Conservation (phyloP, 2,888 invertebrate genomes). For the Aleiodes leptofemur region DNA sequence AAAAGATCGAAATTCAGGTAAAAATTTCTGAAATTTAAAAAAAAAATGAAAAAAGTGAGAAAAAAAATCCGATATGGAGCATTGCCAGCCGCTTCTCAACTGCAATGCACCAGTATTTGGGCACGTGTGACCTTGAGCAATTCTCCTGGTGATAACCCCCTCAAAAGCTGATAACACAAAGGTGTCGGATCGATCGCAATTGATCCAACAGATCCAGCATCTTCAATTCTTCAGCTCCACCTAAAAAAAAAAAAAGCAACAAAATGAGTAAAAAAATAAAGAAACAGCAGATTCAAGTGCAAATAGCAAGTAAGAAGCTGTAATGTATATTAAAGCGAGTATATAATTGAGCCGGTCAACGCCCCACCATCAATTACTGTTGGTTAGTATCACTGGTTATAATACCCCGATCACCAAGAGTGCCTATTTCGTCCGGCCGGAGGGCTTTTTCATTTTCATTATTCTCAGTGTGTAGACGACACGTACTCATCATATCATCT, state of each 20-base stretch:
- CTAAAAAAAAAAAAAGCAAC: too few relatives aligned
- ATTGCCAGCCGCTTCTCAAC: constrained; percentile 26
- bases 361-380: constrained; percentile 43
- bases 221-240: neutral
- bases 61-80: constrained; percentile 30
- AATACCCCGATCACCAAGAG: constrained; percentile 38
- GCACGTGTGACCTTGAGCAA: constrained; percentile 6
- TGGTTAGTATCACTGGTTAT: constrained; percentile 26
- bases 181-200: too few relatives aligned
- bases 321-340: constrained; percentile 27
- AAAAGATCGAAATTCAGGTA: too few relatives aligned
- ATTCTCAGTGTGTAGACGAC: constrained; percentile 16
- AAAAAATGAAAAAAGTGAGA: too few relatives aligned
- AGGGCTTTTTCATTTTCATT: constrained; percentile 44
- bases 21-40: too few relatives aligned
- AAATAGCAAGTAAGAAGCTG: constrained; percentile 15
- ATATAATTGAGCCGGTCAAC: constrained; percentile 46
- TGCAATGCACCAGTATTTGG: constrained; percentile 37
- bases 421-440: constrained; percentile 36
- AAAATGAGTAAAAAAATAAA: neutral
- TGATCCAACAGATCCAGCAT: neutral
- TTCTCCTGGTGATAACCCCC: too few relatives aligned
- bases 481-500: constrained; percentile 22
- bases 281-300: neutral
- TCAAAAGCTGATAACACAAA: too few relatives aligned